Conservation (phyloP, 2,113 vertebrate species). For the Peromyscus maniculatus region DNA sequence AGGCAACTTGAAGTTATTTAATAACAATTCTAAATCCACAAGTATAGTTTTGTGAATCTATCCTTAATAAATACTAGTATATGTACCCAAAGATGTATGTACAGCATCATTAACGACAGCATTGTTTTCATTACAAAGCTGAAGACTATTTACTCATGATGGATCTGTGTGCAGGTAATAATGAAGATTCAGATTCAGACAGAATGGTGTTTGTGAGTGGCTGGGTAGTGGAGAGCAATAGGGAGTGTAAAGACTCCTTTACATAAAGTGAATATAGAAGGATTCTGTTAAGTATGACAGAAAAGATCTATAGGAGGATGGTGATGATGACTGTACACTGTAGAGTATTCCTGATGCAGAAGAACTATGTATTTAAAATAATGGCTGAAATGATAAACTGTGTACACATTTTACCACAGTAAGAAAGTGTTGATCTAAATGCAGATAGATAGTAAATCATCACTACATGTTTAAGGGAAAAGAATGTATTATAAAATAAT, state of each 20-base stretch:
- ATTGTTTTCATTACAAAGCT: not conserved
- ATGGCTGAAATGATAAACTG: not conserved
- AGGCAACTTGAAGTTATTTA: conserved; percentile 1
- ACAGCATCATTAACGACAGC: not conserved
- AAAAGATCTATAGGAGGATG: not conserved
- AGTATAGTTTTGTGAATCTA: not conserved
- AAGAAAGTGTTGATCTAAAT: not conserved
- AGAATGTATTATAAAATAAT: not conserved
- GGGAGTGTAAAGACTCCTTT: not conserved
- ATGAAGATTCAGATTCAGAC: not conserved
- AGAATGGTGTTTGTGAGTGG: not conserved
- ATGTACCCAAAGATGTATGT: not conserved
- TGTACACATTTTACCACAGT: not conserved
- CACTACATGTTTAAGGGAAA: not conserved
- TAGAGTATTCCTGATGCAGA: not conserved
- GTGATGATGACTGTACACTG: too few species aligned
- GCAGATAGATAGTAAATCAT: not conserved
- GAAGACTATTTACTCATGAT: not conserved
- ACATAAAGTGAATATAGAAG: not conserved
- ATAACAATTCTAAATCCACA: conserved; percentile 26
- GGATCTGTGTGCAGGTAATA: not conserved
- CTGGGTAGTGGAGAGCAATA: not conserved
- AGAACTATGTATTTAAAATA: not conserved
- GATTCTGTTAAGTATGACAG: not conserved
- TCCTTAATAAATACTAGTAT: conserved; percentile 15